These are phyloP conservation scores for Pungitius pungitius DNA, from an alignment of 2,113 vertebrate species.

Conservation along the genomic window DNA sequence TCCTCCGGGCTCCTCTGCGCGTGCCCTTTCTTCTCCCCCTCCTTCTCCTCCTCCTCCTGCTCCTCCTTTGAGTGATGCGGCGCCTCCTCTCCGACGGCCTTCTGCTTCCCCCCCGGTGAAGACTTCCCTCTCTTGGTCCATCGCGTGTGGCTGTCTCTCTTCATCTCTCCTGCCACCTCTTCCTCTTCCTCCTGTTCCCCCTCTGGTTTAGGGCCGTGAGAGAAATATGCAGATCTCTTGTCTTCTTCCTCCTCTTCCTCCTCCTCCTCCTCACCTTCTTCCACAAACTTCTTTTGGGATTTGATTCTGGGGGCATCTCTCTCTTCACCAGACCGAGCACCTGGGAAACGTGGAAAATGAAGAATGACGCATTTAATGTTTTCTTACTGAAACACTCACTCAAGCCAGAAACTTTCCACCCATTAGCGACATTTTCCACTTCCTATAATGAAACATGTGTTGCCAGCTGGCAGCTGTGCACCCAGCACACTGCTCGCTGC, in stretches of 20 bases:
- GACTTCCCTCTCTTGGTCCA: conserved; percentile 83
- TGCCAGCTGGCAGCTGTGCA: conserved; percentile 68
- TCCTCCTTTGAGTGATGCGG: conserved; percentile 79
- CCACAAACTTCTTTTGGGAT: conserved; percentile 17
- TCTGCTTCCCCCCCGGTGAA: conserved; percentile 46
- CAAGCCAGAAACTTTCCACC: conserved; percentile 29
- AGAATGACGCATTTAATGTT: background rate
- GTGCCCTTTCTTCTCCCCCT: conserved; percentile 76
- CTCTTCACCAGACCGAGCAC: conserved; percentile 35
- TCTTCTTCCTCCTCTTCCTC: conserved; percentile 61
- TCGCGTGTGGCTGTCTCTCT: conserved; percentile 63
- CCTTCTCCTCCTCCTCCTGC: conserved; percentile 62
- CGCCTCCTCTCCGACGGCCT: conserved; percentile 53
- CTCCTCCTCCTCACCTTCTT: conserved; percentile 62
- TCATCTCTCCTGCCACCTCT: conserved; percentile 49
- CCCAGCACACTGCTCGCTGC: conserved; percentile 18
- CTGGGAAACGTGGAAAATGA: conserved; percentile 40
- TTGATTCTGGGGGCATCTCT: conserved; percentile 10
- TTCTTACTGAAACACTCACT: conserved; percentile 4
- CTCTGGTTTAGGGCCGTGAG: conserved; percentile 6
- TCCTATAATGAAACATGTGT: conserved; percentile 59
- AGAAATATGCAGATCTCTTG: conserved; percentile 26
- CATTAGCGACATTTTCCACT: conserved; percentile 67
- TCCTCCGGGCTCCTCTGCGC: conserved; percentile 72
- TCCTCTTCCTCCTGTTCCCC: conserved; percentile 28